Evolutionary conservation across 2,113 vertebrate genomes (phyloP).

Genomic region (Xenus cinereus): DNA sequence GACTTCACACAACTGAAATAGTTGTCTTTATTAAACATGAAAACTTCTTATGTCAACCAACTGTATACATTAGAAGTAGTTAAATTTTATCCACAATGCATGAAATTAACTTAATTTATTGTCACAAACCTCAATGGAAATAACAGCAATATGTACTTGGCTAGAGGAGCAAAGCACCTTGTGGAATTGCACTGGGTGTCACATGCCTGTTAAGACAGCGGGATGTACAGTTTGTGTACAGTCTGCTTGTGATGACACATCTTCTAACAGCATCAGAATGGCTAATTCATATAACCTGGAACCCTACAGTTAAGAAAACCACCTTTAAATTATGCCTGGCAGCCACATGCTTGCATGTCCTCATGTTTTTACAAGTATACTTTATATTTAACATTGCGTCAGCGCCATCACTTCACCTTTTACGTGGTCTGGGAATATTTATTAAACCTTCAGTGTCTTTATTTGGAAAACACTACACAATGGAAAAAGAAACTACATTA

Average conservation of each 20-base stretch:
- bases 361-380: slow-evolving; percentile 67
- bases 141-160: not conserved
- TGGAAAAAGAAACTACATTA: slow-evolving; percentile 44
- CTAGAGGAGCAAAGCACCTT: not conserved
- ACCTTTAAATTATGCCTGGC: slow-evolving; percentile 68
- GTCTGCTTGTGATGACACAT: slow-evolving; percentile 51
- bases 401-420: slow-evolving; percentile 73
- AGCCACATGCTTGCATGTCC: slow-evolving; percentile 55
- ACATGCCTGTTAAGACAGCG: slow-evolving; percentile 8
- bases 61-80: not conserved
- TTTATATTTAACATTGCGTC: slow-evolving; percentile 67
- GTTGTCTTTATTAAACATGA: not conserved
- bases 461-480: slow-evolving; percentile 69
- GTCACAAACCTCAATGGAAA: not conserved
- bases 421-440: slow-evolving; percentile 73
- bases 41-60: not conserved
- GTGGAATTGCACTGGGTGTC: not conserved
- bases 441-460: slow-evolving; percentile 66
- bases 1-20: not conserved
- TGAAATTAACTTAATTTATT: not conserved
- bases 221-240: not conserved
- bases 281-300: slow-evolving; percentile 43
- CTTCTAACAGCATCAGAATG: slow-evolving; percentile 37
- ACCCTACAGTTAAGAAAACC: slow-evolving; percentile 60
- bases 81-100: not conserved